These are phyloP conservation scores for Zaprionus camerounensis DNA, from an alignment of 1,140 invertebrate species.

Conservation along the genomic window DNA sequence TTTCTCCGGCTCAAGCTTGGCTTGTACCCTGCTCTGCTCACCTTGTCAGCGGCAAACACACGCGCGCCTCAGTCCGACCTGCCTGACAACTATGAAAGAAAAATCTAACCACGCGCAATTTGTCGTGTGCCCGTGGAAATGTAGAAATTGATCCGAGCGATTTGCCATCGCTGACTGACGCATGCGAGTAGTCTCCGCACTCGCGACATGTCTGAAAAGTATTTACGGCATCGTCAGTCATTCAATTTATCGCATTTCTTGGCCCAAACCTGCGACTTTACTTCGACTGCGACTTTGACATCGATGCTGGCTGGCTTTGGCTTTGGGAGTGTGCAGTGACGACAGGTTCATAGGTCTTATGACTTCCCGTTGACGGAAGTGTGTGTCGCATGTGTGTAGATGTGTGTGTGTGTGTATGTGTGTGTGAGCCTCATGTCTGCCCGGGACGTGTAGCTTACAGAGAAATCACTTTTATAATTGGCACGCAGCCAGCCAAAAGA, in stretches of 20 bases:
- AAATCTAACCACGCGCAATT: conserved; percentile 80
- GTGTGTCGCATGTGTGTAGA: conserved; percentile 24
- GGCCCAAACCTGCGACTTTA: conserved; percentile 56
- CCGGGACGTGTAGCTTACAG: conserved; percentile 76
- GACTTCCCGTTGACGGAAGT: conserved; percentile 81
- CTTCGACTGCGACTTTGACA: conserved; percentile 39
- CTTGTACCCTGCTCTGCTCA: conserved; percentile 27
- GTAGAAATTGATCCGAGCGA: conserved; percentile 53
- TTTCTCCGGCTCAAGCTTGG: conserved; percentile 13
- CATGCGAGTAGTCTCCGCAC: conserved; percentile 17
- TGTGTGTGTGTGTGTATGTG: conserved; percentile 41
- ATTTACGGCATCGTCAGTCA: conserved; percentile 81
- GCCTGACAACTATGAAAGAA: conserved; percentile 54
- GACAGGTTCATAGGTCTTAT: conserved; percentile 82
- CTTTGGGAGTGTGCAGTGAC: conserved; percentile 44
- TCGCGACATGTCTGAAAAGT: conserved; percentile 72
- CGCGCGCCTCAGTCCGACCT: background rate
- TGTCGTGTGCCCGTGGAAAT: conserved; percentile 48
- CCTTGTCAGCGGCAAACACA: conserved; percentile 29
- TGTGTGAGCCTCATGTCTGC: conserved; percentile 56
- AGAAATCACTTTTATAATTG: conserved; percentile 82
- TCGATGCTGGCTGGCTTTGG: conserved; percentile 15
- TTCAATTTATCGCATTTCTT: conserved; percentile 82
- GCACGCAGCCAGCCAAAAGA: conserved; percentile 78
- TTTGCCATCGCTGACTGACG: conserved; percentile 23